phyloP scores from a whole-genome alignment of 2,113 vertebrate genomes.

The Enhydra lutris region DNA sequence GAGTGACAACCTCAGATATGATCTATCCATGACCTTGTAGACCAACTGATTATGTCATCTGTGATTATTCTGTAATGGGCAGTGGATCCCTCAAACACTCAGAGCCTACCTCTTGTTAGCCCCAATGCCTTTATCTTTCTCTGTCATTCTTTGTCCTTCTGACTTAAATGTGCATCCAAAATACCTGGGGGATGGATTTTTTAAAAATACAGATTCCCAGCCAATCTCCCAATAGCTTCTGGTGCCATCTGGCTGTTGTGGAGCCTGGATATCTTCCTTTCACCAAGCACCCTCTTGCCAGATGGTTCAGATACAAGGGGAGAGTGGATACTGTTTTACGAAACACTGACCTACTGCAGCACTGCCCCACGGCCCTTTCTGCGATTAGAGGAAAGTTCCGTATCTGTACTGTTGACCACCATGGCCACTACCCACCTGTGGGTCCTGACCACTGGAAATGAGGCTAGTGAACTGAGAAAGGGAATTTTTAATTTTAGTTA shows the following conservation, averaged over 20 bases:
- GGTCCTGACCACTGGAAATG: neutral
- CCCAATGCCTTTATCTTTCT: neutral
- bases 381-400: neutral
- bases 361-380: neutral
- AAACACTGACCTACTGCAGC: neutral
- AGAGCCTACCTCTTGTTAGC: neutral
- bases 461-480: neutral
- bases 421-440: neutral
- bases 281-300: neutral
- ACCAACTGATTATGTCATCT: too few species aligned
- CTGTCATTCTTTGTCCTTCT: neutral
- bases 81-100: neutral
- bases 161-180: neutral
- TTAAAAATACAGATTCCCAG: neutral
- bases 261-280: neutral
- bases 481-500: neutral
- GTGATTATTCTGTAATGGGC: too few species aligned
- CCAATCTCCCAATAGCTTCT: too few species aligned
- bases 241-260: too few species aligned
- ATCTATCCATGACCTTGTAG: neutral
- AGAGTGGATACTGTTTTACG: fast-evolving
- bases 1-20: too few species aligned
- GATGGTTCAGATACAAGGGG: neutral
- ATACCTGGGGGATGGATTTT: neutral
- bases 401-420: neutral